A percentile compares a stretch with the other conserved stretches of the same genome.
Conservation (phyloP, 2,888 invertebrate species). For the Opisthograptis luteolata region DNA sequence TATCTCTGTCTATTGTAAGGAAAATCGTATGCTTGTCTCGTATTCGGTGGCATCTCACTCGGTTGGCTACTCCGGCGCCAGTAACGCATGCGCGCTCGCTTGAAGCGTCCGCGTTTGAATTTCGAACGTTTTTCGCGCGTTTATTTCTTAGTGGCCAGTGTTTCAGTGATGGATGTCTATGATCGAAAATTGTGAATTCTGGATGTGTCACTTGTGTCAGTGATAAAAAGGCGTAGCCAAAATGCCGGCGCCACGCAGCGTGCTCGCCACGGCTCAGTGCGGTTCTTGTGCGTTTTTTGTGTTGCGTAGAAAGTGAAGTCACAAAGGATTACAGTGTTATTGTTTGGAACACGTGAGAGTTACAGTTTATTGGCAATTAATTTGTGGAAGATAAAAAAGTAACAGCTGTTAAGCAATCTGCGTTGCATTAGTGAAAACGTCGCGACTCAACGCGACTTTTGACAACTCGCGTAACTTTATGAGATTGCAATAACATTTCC, state of each 20-base stretch:
- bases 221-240: conserved; percentile 37
- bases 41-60: conserved; percentile 46
- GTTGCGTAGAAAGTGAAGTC: conserved; percentile 56
- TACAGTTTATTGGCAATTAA: conserved; percentile 26
- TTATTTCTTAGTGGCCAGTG: conserved; percentile 36
- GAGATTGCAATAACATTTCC: conserved; percentile 12
- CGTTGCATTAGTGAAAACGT: too few species aligned
- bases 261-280: conserved; percentile 35
- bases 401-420: not conserved
- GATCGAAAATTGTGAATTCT: conserved; percentile 38
- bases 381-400: conserved; percentile 26
- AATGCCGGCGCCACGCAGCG: conserved; percentile 27
- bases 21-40: conserved; percentile 50
- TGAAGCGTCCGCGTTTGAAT: conserved; percentile 62
- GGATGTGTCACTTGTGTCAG: conserved; percentile 47
- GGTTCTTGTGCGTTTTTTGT: conserved; percentile 36
- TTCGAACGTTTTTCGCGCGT: conserved; percentile 63
- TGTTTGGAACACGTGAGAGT: conserved; percentile 30
- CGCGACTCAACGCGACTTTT: not conserved
- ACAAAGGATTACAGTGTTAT: conserved; percentile 66
- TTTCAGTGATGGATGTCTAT: conserved; percentile 42
- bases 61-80: conserved; percentile 63
- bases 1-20: conserved; percentile 44
- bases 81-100: conserved; percentile 74
- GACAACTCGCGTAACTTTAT: not conserved